Conservation (phyloP, 2,888 invertebrate species). For the Ethmia dodecea region DNA sequence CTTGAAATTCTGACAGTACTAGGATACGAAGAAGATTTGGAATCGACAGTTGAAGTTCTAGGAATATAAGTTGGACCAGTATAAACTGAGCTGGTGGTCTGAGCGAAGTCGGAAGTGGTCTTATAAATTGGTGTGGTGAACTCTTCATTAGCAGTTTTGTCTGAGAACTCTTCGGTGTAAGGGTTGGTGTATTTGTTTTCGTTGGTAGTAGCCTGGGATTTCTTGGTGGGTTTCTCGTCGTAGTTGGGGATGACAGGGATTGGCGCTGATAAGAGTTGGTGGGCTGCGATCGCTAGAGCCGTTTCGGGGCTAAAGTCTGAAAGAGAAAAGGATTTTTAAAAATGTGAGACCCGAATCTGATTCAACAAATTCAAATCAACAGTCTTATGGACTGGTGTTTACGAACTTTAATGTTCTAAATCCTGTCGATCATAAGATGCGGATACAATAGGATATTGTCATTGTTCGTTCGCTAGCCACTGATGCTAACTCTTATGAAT, state of each 20-base stretch:
- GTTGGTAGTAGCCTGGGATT: slow-evolving; percentile 37
- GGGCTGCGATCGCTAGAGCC: slow-evolving; percentile 65
- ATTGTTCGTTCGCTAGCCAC: too few species aligned
- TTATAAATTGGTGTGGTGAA: slow-evolving; percentile 52
- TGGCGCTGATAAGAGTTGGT: slow-evolving; percentile 65
- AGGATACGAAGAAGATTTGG: not conserved
- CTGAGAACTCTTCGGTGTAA: slow-evolving; percentile 31
- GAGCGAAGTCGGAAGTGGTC: slow-evolving; percentile 26
- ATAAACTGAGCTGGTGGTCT: slow-evolving; percentile 37
- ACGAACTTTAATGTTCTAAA: too few species aligned
- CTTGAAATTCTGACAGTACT: slow-evolving; percentile 22
- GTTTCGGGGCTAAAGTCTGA: slow-evolving; percentile 64
- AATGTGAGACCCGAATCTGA: too few species aligned
- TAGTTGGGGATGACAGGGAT: slow-evolving; percentile 52
- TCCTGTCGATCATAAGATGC: too few species aligned
- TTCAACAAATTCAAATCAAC: too few species aligned
- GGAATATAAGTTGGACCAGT: slow-evolving; percentile 11
- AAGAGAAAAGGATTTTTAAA: too few species aligned
- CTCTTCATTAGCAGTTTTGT: slow-evolving; percentile 25
- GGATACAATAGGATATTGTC: too few species aligned
- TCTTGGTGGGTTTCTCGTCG: slow-evolving; percentile 43
- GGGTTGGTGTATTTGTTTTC: slow-evolving; percentile 53
- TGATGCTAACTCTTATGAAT: too few species aligned
- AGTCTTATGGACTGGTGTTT: too few species aligned
- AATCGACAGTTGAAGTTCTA: not conserved